A percentile compares a stretch with the other conserved stretches of the same genome.
These are phyloP conservation scores for Ceraclea dissimilis DNA, from an alignment of 2,888 invertebrate species.

Conservation along the genomic window DNA sequence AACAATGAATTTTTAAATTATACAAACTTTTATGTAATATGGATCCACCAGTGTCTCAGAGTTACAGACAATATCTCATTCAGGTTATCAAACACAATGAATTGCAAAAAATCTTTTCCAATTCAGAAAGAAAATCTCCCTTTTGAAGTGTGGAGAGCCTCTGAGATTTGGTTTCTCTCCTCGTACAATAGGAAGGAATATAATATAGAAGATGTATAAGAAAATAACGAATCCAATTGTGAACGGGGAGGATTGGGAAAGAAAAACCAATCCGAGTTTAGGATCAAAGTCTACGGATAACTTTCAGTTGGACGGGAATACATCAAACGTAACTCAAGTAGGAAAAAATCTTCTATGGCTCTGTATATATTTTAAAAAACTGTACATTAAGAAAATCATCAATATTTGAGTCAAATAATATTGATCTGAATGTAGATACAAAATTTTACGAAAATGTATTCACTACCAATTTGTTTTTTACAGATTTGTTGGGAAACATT, in stretches of 20 bases:
- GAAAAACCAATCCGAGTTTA: not conserved
- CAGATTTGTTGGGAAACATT: no score
- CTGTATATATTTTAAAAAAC: no score
- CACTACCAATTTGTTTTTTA: no score
- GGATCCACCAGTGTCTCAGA: not conserved
- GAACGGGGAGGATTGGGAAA: not conserved
- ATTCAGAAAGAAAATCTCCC: constrained; percentile 23
- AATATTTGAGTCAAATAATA: no score
- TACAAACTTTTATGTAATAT: no score
- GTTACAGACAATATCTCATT: constrained; percentile 23
- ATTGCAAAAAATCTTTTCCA: constrained; percentile 26
- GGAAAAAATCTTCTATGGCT: no score
- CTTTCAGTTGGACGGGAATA: not conserved
- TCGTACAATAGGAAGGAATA: no score
- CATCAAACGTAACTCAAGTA: no score
- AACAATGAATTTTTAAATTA: no score
- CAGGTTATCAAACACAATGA: constrained; percentile 27
- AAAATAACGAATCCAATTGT: constrained; percentile 23
- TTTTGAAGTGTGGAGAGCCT: constrained; percentile 12
- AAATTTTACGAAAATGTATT: no score
- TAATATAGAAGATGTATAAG: not conserved
- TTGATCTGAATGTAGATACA: no score
- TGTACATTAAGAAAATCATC: no score
- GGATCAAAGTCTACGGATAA: not conserved
- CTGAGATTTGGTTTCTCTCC: constrained; percentile 23